These are phyloP conservation scores for Natrix natrix DNA, from an alignment of 2,797 vertebrate genomes.

Conservation along the genomic window DNA sequence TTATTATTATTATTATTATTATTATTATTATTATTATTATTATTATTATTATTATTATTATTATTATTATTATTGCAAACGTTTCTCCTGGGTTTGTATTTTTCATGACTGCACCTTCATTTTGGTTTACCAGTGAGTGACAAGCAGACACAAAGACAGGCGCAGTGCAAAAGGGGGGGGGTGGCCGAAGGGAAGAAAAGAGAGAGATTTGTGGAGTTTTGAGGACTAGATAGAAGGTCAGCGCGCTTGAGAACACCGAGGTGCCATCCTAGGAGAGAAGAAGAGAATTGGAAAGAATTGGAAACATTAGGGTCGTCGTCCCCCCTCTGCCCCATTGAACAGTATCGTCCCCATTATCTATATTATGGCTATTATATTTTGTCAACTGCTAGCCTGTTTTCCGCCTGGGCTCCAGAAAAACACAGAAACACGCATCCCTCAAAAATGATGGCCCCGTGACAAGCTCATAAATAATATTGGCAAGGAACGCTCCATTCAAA, in stretches of 20 bases:
- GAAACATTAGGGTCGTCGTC: constrained; percentile 38
- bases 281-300: constrained; percentile 31
- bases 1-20: no score
- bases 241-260: constrained; percentile 74
- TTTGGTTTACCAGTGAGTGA: constrained; percentile 78
- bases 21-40: no score
- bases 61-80: constrained; percentile 32
- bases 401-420: constrained; percentile 8
- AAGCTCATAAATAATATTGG: constrained; percentile 42
- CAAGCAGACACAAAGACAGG: constrained; percentile 85
- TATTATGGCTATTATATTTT: neutral
- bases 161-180: constrained; percentile 67
- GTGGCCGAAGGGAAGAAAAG: constrained; percentile 35
- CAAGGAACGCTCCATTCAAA: neutral
- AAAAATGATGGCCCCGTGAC: constrained; percentile 16
- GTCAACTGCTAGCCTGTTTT: constrained; percentile 18
- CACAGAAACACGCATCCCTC: neutral
- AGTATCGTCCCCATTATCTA: neutral
- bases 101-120: constrained; percentile 75
- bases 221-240: constrained; percentile 78
- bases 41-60: no score
- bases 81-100: constrained; percentile 78
- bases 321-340: neutral
- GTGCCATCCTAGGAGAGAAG: constrained; percentile 67
- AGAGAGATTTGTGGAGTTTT: constrained; percentile 62